Base-by-base conservation (phyloP, 2,888 invertebrate genomes). In the Panorpa germanica region DNA sequence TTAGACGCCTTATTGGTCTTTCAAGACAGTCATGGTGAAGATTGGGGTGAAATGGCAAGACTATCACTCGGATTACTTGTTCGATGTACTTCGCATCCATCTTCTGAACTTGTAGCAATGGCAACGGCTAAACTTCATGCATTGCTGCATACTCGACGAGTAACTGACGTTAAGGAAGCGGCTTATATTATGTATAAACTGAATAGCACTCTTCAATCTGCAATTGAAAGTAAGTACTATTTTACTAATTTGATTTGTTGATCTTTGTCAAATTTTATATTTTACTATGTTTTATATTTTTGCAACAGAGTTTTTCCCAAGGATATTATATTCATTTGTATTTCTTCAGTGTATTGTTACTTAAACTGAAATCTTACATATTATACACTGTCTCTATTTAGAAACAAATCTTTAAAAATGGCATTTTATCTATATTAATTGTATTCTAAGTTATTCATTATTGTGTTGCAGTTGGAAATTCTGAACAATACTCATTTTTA, bases 61-160 rank as follows among this genome's bases (percentile, higher is more conserved):
- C 44, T 65, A 12, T 54, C 55, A 31, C 43, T 59, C 35, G 58
- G 58, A 2, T 45, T 60, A 11, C 37, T 61, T 17, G 41, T 60
- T 3, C 56, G 55, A 35, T 61, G 59, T 38, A 55, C 58, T 1
- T 52, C 54, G 38, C 52, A 54, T 39, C 52, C 52, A 2, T 54
- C 59, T 43, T 49, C 57, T 2, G 55, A 65, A 38, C 50, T 68
- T 31, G 66, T 65, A 39, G 64, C 66, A 22, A 61, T 64, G 48
- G 67, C 68, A 1, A 61, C 67, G 2, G 67, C 65, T 3, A 62
- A 64, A 39, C 48, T 70, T 3, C 66, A 69, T 47, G 57, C 61
- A 5, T 52, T 67, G 36, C 49, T 70, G 4, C 65, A 68, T 43
- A 63, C 61, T 37, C 55, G 65, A 15, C 51, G 53, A 34, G 52